Percentiles rank a stretch among this genome's conserved stretches.
Evolutionary conservation across 2,113 vertebrate species (phyloP).

Genomic region (Paedocypris sp.): DNA sequence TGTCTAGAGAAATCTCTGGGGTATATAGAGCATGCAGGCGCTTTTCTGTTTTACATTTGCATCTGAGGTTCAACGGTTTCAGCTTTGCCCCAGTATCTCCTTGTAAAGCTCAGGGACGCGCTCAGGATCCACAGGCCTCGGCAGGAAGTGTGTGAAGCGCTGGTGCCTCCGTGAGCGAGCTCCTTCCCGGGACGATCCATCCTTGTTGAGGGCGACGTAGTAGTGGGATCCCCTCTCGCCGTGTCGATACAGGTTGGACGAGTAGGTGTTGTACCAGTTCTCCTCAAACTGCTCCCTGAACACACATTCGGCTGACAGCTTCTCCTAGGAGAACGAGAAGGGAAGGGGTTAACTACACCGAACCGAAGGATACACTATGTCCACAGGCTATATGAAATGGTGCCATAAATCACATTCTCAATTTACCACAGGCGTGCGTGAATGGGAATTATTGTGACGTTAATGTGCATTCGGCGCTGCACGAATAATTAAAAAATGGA

Average conservation of each 20-base stretch:
- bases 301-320: conserved; percentile 86
- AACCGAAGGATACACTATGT: conserved; percentile 7
- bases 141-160: conserved; percentile 97
- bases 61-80: conserved; percentile 46
- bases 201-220: conserved; percentile 94
- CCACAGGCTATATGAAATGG: conserved; percentile 6
- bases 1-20: neutral
- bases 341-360: neutral
- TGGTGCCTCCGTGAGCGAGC: conserved; percentile 92
- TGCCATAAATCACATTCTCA: conserved; percentile 7
- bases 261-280: conserved; percentile 99
- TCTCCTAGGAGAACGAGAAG: conserved; percentile 65
- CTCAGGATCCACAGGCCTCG: conserved; percentile 93
- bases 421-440: neutral
- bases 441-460: conserved; percentile 6
- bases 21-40: conserved; percentile 7
- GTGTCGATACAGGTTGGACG: conserved; percentile 94
- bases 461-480: neutral
- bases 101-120: conserved; percentile 95
- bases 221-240: conserved; percentile 86
- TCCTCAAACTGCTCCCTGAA: conserved; percentile 98
- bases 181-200: conserved; percentile 85
- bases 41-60: neutral
- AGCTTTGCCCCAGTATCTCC: conserved; percentile 94
- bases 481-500: conserved; percentile 9